These are phyloP conservation scores for Eucidaris tribuloides DNA, from an alignment of 35 echinoderm and acorn worm species.

Conservation along the genomic window DNA sequence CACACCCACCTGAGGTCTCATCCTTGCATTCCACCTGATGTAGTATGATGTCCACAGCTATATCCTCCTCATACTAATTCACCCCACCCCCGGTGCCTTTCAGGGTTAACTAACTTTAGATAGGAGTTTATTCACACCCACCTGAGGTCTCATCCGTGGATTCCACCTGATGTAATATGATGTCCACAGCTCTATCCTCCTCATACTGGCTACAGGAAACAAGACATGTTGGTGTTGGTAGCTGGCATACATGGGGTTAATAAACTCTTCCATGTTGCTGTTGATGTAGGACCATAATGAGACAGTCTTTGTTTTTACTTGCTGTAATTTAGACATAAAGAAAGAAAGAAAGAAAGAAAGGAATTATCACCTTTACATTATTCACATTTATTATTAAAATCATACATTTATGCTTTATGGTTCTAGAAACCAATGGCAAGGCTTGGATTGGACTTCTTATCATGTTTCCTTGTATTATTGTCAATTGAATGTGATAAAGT, in stretches of 20 bases:
- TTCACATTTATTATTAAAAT: too few species aligned
- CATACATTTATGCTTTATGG: too few species aligned
- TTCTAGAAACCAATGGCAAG: too few species aligned
- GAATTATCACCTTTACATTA: too few species aligned
- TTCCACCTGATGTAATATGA: constrained; percentile 94
- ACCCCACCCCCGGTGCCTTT: too few species aligned
- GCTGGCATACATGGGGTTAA: constrained; percentile 87
- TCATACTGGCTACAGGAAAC: constrained; percentile 96
- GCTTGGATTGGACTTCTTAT: too few species aligned
- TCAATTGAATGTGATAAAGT: too few species aligned
- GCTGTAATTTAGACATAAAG: too few species aligned
- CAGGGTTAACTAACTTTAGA: too few species aligned
- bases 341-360: too few species aligned
- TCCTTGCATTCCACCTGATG: constrained; percentile 91
- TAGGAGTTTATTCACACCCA: too few species aligned
- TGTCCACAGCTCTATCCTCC: constrained; percentile 89
- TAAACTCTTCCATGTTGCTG: constrained; percentile 84
- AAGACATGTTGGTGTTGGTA: constrained; percentile 93
- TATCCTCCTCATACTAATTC: constrained; percentile 93
- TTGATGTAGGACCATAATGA: constrained; percentile 95
- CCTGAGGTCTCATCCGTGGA: constrained; percentile 87
- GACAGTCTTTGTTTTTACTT: constrained; percentile 88
- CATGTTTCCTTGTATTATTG: too few species aligned
- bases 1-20: constrained; percentile 94
- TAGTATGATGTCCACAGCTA: constrained; percentile 89